Evolutionary conservation across 2,888 invertebrate species (phyloP).

Genomic region (Latrodectus elegans): DNA sequence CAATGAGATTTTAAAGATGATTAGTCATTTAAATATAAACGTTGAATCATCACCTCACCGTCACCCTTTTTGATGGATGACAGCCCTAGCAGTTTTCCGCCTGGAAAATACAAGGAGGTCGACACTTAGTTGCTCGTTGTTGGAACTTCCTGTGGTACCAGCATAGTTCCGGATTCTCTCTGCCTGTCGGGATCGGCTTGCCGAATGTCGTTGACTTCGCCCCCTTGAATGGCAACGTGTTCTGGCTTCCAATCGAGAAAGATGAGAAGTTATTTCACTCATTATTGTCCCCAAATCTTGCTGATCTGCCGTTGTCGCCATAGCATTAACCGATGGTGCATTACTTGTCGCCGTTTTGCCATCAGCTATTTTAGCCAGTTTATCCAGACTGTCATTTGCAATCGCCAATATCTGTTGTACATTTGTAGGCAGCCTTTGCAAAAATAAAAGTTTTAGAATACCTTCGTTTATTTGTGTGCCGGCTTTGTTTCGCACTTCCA

Average conservation of each 20-base stretch:
- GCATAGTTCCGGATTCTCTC: background rate
- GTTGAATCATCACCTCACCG: background rate
- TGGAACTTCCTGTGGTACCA: too few species aligned
- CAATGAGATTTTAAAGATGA: background rate
- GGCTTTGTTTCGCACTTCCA: slow-evolving; percentile 3
- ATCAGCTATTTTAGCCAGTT: background rate
- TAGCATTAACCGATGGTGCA: background rate
- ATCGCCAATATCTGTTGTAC: background rate
- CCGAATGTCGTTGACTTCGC: too few species aligned
- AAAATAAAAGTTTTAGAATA: background rate
- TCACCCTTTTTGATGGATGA: background rate
- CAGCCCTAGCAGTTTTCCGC: background rate
- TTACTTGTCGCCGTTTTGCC: too few species aligned
- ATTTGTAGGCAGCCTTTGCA: too few species aligned
- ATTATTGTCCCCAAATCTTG: background rate
- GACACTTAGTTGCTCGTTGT: too few species aligned
- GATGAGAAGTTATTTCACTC: background rate
- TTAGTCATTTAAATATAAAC: background rate
- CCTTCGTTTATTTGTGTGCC: background rate
- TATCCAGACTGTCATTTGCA: background rate
- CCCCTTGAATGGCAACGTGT: too few species aligned
- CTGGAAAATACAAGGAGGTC: too few species aligned
- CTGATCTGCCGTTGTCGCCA: background rate
- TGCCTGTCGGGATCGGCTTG: background rate
- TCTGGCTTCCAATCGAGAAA: background rate